Base-by-base conservation (phyloP, 2,797 vertebrate genomes). In the Sphaeramia orbicularis region DNA sequence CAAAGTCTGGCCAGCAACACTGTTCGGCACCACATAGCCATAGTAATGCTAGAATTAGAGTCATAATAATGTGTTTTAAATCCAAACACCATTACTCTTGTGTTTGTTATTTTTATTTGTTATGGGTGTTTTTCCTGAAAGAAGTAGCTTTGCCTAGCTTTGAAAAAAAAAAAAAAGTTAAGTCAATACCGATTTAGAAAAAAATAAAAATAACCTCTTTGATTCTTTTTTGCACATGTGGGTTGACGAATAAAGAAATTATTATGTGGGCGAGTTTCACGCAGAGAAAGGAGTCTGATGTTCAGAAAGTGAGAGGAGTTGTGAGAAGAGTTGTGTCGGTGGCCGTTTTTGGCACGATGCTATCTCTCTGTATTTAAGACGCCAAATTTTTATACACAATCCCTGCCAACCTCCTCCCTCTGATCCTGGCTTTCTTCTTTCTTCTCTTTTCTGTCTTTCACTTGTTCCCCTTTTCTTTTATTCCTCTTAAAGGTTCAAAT, bases 331-430 rank as follows among this genome's bases (percentile, higher is more conserved):
- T 88, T 86, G 88, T 84, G 86, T 88, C 82, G 85, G 87, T 88
- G 88, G 86, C 81, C 86, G 83, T 87, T 85, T 90, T 92, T 94
- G 93, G 93, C 93, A 92, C 77, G 61, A 76, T 69, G 68, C 68
- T 86, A 77, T 90, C 84, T 84, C 85, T 89, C 76, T 86, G 84
- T 85, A 86, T 87, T 88, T 76, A 90, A 91, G 88, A 92, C 87
- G 93, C 93, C 94, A 94, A 90, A 91, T 92, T 91, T 94, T 92
- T 88, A 91, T 89, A 85, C 89, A 74, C 86, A 79, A 52, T 87
- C 74, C 47, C 70, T 91, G 90, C 92, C 91, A 92, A 86, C 84
- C 87, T 92, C 91, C 89, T 91, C 91, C 86, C 86, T 91, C 88
- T 91, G 88, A 93, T 93, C 90, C 88, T 82, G 52, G 80, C 90